Base-by-base conservation (phyloP, 2,888 invertebrate species). In the Rhynchonema sp. region DNA sequence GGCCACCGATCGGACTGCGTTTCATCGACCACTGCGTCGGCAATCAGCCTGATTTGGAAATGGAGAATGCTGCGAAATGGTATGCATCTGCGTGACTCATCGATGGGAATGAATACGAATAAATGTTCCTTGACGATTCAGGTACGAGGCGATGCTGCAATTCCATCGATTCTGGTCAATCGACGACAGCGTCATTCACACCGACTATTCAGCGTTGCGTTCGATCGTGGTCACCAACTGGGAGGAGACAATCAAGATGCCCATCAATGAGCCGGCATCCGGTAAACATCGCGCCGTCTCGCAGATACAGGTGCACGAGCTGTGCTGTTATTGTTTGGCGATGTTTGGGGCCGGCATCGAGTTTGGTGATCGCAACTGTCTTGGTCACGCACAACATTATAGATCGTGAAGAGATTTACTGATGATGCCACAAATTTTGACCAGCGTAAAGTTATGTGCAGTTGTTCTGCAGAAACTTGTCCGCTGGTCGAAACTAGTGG, bases 1-100 rank as follows among this genome's bases (percentile, higher is more conserved):
- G 67, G 30, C 63, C 87, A 1, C 75, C 80, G 59, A 77, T 80
- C 29, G 82, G 84, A 65, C 79, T 96, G 60, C 82, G 87, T 72
- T 91, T 91, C 72, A 84, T 96, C 61, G 98, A 98, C 74, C 98
- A 98, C 73, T 84, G 90, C 58, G 98, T 98, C 6, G 94, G 92
- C 1, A 98, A 98, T 75, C 94, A 96, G 74, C 91, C 94, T 0
- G 88, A 94, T 69, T 76, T 83, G 55, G 79, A 83, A 66, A 96
- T 98, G 96, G 87, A 87, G 74, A 77, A 81, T 46, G 85, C 83
- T 0, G 90, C 86, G 0, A 82, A 86, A 68, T 98, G 96, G 96
- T 82, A 72, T 69, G 55, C 27, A 6, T 55, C 22, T 25, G 54
- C n/a, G n/a, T n/a, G n/a, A n/a, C n/a, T n/a, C n/a, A n/a, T n/a